These are phyloP conservation scores for Cassiopea xamachana DNA, from an alignment of 30 jellyfish, hydroid and myxozoan species.

Conservation along the genomic window DNA sequence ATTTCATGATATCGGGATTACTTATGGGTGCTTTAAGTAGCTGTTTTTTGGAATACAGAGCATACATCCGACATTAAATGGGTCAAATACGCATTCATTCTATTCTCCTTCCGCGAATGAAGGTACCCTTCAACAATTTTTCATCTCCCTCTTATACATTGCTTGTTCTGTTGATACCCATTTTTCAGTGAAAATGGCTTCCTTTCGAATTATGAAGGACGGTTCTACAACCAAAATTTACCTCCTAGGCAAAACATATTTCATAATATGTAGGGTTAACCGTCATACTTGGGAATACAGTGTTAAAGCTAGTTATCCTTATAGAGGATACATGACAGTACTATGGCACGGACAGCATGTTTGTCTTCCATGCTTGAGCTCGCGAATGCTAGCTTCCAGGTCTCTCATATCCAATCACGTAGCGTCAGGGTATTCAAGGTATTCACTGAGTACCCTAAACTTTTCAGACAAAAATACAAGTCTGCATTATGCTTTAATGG, in stretches of 20 bases:
- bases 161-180: constrained; percentile 35
- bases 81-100: constrained; percentile 28
- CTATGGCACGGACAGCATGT: constrained; percentile 30
- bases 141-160: constrained; percentile 35
- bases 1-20: constrained; percentile 29
- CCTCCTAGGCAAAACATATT: constrained; percentile 47
- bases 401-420: constrained; percentile 24
- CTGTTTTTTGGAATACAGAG: constrained; percentile 50
- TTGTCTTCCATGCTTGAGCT: constrained; percentile 37
- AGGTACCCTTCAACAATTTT: constrained; percentile 51
- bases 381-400: constrained; percentile 35
- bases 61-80: constrained; percentile 37
- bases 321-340: constrained; percentile 13
- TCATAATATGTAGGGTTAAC: constrained; percentile 42
- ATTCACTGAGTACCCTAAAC: too few species aligned
- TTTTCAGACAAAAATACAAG: too few species aligned
- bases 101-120: constrained; percentile 44
- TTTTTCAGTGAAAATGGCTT: constrained; percentile 33
- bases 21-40: constrained; percentile 17
- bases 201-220: constrained; percentile 61
- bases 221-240: constrained; percentile 9
- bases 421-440: too few species aligned
- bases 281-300: constrained; percentile 20
- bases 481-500: too few species aligned
- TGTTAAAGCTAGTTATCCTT: constrained; percentile 29